phyloP scores from a whole-genome alignment of 2,797 vertebrate genomes.

The Erpetoichthys calabaricus region DNA sequence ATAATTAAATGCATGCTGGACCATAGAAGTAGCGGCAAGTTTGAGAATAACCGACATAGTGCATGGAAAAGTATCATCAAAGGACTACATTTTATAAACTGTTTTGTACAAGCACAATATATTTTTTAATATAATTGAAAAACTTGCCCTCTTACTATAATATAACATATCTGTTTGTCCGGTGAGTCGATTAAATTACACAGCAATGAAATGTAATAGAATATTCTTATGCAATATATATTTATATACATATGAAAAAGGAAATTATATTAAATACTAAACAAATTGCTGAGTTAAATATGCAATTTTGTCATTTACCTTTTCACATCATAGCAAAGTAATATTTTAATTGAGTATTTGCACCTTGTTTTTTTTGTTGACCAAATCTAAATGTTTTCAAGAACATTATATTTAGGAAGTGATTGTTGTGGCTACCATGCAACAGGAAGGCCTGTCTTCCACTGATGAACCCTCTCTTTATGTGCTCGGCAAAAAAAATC shows the following conservation, averaged over 20 bases:
- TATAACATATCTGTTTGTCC: no score
- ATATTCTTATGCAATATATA: constrained; percentile 15
- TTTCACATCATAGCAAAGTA: constrained; percentile 23
- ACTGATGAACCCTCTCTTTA: constrained; percentile 6
- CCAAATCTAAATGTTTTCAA: constrained; percentile 34
- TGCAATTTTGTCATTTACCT: constrained; percentile 29
- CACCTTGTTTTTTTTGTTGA: constrained; percentile 33
- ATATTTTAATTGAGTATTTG: constrained; percentile 32
- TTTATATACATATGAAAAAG: constrained; percentile 24
- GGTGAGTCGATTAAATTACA: no score
- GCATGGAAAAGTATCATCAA: no score
- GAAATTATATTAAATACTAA: constrained; percentile 19
- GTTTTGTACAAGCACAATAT: no score
- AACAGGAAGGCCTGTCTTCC: constrained; percentile 10
- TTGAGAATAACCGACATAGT: no score
- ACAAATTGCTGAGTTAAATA: constrained; percentile 22
- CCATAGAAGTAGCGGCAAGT: no score
- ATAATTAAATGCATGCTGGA: constrained; percentile 3
- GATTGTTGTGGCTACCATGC: constrained; percentile 24
- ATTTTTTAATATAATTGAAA: no score
- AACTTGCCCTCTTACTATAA: no score
- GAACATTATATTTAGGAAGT: constrained; percentile 25
- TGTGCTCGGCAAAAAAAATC: constrained; percentile 7
- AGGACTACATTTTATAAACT: no score
- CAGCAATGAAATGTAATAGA: constrained; percentile 1